These are phyloP conservation scores for sheep (Ovis aries) DNA, from an alignment of 2,113 vertebrate genomes.

Conservation along the genomic window DNA sequence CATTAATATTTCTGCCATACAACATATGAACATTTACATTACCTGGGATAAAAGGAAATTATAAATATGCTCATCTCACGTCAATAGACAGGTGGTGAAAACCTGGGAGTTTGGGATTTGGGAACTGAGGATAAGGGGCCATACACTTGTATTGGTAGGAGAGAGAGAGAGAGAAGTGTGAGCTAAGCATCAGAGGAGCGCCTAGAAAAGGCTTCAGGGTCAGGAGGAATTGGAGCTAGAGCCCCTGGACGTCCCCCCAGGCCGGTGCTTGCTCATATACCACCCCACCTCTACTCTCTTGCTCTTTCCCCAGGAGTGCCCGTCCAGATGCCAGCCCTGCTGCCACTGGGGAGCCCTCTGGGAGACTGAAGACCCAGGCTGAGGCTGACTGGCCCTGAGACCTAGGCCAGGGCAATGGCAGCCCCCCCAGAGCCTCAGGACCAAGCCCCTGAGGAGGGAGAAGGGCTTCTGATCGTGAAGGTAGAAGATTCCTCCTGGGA, in stretches of 20 bases:
- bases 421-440: not conserved
- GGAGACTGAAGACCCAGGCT: constrained; percentile 30
- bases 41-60: not conserved
- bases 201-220: not conserved
- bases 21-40: not conserved
- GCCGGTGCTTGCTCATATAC: not conserved
- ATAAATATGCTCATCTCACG: not conserved
- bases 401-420: constrained; percentile 35
- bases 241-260: not conserved
- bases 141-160: not conserved
- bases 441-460: constrained; percentile 44
- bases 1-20: not conserved
- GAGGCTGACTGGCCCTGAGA: constrained; percentile 5
- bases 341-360: not conserved
- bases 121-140: not conserved
- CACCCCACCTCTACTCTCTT: not conserved
- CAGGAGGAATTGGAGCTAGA: not conserved
- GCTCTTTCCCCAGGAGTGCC: constrained; percentile 40
- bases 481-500: constrained; percentile 70
- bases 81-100: not conserved
- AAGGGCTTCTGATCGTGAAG: constrained; percentile 64
- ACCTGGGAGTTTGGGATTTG: not conserved
- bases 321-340: constrained; percentile 31
- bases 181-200: not conserved
- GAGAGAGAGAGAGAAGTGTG: not conserved